These are phyloP conservation scores for Orbicella faveolata DNA, from an alignment of 64 coral and sea anemone species.

Conservation along the genomic window DNA sequence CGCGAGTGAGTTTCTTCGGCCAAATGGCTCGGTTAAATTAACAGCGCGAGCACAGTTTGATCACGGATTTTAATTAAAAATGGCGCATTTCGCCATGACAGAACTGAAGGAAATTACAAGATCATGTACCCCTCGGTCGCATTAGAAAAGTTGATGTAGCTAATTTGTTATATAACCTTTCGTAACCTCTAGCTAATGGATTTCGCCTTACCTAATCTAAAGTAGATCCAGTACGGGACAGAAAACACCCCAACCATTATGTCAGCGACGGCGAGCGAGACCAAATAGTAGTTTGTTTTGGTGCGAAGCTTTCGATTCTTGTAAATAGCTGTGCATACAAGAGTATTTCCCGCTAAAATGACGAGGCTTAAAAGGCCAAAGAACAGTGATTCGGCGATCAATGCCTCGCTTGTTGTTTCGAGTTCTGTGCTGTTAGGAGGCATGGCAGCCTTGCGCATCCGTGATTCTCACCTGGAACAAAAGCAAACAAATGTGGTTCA, in stretches of 20 bases:
- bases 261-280: conserved; percentile 68
- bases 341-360: conserved; percentile 77
- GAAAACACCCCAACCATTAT: conserved; percentile 78
- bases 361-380: conserved; percentile 44
- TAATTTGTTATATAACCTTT: too few relatives aligned
- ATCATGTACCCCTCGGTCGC: too few relatives aligned
- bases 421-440: background rate
- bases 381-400: conserved; percentile 56
- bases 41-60: too few relatives aligned
- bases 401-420: background rate
- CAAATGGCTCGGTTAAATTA: too few relatives aligned
- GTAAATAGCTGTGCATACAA: conserved; percentile 86
- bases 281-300: conserved; percentile 85
- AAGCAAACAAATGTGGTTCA: background rate
- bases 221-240: conserved; percentile 82
- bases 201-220: conserved; percentile 70
- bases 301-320: conserved; percentile 75
- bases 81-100: too few relatives aligned
- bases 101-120: too few relatives aligned
- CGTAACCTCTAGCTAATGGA: background rate
- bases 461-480: background rate
- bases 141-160: too few relatives aligned
- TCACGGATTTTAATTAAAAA: too few relatives aligned
- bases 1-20: too few relatives aligned
- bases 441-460: background rate